Base-by-base conservation (phyloP, 2,888 invertebrate genomes). In the Beris chalybata region DNA sequence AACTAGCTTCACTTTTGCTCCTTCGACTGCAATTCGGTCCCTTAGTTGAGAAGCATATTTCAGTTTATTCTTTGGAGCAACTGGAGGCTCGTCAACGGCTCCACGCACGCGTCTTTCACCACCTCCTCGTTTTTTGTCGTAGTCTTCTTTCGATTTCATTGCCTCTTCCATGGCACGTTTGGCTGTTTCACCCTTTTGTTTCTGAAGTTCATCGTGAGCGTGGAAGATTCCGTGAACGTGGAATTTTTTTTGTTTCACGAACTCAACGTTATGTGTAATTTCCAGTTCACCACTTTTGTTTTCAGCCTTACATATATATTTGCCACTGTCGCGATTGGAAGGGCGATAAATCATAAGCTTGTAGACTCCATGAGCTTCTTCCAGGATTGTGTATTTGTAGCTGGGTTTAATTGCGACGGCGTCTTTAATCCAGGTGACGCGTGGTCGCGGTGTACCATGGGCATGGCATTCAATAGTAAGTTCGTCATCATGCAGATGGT, bases 21-120 rank as follows among this genome's bases (percentile, higher is more conserved):
- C 90, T 76, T 88, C 87, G 0, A 89, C 86, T 3, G 90, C 89
- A 56, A 90, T 90, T 72, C 91, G 84, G 74, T 93, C 91, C 1
- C 89, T 88, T 65, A 95, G 78, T 71, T 87, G 86, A 1, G 90
- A 91, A 47, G 90, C 90, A 75, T 94, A 93, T 69, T 75, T 74
- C 0, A 81, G 65, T 69, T 80, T 80, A 68, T 81, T 79, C 69
- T 79, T 81, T 22, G 78, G 74, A 0, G 79, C 72, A 13, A 79
- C 76, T 50, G 77, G 61, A 1, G 77, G 76, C 64, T 77, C 76
- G 1, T 76, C 76, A 9, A 71, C 72, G 30, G 73, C 72, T 1
- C 74, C 74, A 4, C 67, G 65, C 13, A 31, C 43, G 6, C 67
- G 53, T 22, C 66, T 58, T 63, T 75, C 75, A 0, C 73, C 72